Base-by-base conservation (phyloP, 1,140 invertebrate genomes). In the Orius laevigatus region DNA sequence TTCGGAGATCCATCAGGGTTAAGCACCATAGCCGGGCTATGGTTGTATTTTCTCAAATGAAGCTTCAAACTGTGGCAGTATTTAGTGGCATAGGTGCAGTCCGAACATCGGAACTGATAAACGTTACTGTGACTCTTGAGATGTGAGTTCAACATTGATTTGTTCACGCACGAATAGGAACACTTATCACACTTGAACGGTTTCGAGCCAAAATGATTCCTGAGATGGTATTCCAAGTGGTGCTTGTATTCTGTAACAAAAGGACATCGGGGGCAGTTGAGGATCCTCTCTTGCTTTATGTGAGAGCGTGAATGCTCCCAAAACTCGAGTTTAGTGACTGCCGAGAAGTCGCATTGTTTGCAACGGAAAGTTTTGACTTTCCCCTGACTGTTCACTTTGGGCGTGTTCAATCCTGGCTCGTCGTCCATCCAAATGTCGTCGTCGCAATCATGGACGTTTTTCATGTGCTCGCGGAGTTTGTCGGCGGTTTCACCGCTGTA, bases 221-320 rank as follows among this genome's bases (percentile, higher is more conserved):
- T 71, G 56, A 96, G 71, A 63, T 97, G 96, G 60, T 98, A 99
- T 58, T 98, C 93, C 10, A 98, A 64, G 58, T 99, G 96, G 62
- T 99, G 96, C 58, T 98, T 99, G 67, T 92, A 94, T 61, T 98
- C 93, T 0, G 96, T 99, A 0, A 97, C 90, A 62, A 99, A 99
- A 0, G 86, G 83, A 62, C 96, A 99, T 56, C 84, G 77, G 1
- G 82, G 79, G 58, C 96, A 99, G 25, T 76, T 77, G 1, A 99
- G 67, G 48, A 94, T 70, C 60, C 94, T 95, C 50, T 97, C 93
- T 0, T 76, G 74, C 55, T 90, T 91, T 51, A 98, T 96, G 66
- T 98, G 96, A 5, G 66, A 68, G 36, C 77, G 76, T n/a, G 74
- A 75, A 64, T 99, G 96, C 9, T 80, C 74, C 92, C 93, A 99